Base-by-base conservation (phyloP, 2,113 vertebrate genomes). In the Poecile atricapillus region DNA sequence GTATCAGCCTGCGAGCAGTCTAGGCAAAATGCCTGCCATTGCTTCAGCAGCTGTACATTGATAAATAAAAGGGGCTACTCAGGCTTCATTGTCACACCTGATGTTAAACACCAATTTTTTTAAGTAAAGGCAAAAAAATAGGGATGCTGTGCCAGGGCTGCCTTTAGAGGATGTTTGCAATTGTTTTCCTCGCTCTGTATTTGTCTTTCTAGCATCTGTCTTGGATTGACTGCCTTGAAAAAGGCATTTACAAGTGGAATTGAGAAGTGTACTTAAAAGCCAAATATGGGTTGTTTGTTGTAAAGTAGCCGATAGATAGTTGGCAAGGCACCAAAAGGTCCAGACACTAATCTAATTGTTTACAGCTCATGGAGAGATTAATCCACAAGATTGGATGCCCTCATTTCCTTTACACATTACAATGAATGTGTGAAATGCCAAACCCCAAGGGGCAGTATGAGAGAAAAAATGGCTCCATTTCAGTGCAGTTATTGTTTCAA, bases 291-390 rank as follows among this genome's bases (percentile, higher is more conserved):
- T n/a, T 75, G 62, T 69, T 94, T 95, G 91, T 94, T 94, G 87
- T 94, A 52, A 83, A 88, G 87, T 67, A 95, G 92, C 94, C 14
- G 78, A 94, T 89, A 83, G 94, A 96, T 89, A 88, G 44, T 88
- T 96, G 94, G 94, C 78, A 18, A 59, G 53, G 53, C 87, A 91
- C 96, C 95, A 94, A 25, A 95, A 95, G 96, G 94, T 93, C 94
- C 92, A 88, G 95, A 94, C 89, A 70, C 81, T 95, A 97, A 95
- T 96, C 74, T 91, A 88, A 96, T 97, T 93, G 93, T 94, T 97
- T 96, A 91, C 91, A 89, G 93, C 95, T 96, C 91, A 68, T 86
- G 93, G 94, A 83, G 89, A 94, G 94, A 95, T 96, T 95, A 95
- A 95, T 91, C 94, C 96, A 46, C 89, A 78, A 94, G 94, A 95